A percentile compares a stretch with the other conserved stretches of the same genome.
Conservation (phyloP, 2,113 vertebrate genomes). For the Helogale parvula region DNA sequence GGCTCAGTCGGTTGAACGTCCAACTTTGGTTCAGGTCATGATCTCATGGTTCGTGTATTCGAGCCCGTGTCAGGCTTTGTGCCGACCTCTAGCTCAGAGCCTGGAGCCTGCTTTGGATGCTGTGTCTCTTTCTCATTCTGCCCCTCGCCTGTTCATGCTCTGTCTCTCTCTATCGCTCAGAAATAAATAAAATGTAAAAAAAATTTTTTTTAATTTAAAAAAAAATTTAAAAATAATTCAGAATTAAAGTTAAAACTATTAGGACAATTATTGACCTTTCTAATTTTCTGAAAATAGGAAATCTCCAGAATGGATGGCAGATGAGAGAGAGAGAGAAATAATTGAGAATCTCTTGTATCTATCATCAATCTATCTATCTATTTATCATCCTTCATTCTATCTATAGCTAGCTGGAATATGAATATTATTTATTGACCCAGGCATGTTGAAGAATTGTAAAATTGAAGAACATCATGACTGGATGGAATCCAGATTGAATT, state of each 20-base stretch:
- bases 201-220: too few relatives aligned
- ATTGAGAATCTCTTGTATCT: not conserved
- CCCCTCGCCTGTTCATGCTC: too few relatives aligned
- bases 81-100: too few relatives aligned
- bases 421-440: not conserved
- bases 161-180: too few relatives aligned
- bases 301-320: not conserved
- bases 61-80: too few relatives aligned
- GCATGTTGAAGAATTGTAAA: conserved; percentile 8
- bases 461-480: not conserved
- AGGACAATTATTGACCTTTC: not conserved
- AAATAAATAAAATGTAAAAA: too few relatives aligned
- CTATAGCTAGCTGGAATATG: not conserved
- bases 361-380: not conserved
- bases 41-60: too few relatives aligned
- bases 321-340: not conserved
- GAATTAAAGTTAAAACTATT: conserved; percentile 20
- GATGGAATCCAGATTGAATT: not conserved
- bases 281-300: not conserved
- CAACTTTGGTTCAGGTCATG: too few relatives aligned
- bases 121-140: too few relatives aligned
- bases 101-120: too few relatives aligned
- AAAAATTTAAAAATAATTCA: not conserved
- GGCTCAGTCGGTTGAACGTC: too few relatives aligned
- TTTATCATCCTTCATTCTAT: not conserved